Evolutionary conservation across 2,888 invertebrate species (phyloP).

Genomic region (Dynastes grantii): DNA sequence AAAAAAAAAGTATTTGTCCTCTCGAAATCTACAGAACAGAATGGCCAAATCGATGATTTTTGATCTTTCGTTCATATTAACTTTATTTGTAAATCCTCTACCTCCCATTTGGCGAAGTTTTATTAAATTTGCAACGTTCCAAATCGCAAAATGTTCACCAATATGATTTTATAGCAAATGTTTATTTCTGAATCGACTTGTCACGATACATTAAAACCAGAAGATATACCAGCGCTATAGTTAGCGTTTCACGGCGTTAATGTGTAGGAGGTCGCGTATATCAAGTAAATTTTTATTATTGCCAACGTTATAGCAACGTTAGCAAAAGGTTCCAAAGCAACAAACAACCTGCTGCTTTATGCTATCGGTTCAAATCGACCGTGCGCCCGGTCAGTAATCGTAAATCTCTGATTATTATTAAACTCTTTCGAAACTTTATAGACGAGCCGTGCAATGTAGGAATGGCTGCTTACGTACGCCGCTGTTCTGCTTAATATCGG

Average conservation of each 20-base stretch:
- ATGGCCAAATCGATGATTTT: too few relatives aligned
- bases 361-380: slow-evolving; percentile 4
- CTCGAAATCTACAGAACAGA: too few relatives aligned
- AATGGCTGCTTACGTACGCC: not conserved
- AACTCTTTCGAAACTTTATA: slow-evolving; percentile 39
- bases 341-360: slow-evolving; percentile 39
- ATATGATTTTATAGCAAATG: too few relatives aligned
- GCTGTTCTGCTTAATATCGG: slow-evolving; percentile 25
- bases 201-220: slow-evolving; percentile 27
- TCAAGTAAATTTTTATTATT: slow-evolving; percentile 30
- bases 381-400: slow-evolving; percentile 20
- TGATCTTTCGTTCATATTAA: too few relatives aligned
- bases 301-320: not conserved
- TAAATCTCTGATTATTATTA: slow-evolving; percentile 38
- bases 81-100: too few relatives aligned
- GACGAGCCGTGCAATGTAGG: slow-evolving; percentile 8
- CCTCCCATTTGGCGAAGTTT: too few relatives aligned
- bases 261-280: not conserved
- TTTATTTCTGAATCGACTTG: not conserved
- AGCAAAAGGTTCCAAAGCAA: not conserved
- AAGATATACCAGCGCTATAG: slow-evolving; percentile 18
- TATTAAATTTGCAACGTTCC: too few relatives aligned
- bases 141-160: too few relatives aligned
- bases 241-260: slow-evolving; percentile 4
- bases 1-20: too few relatives aligned